phyloP scores from a whole-genome alignment of 1,140 invertebrate genomes.

The Cryptotermes secundus region DNA sequence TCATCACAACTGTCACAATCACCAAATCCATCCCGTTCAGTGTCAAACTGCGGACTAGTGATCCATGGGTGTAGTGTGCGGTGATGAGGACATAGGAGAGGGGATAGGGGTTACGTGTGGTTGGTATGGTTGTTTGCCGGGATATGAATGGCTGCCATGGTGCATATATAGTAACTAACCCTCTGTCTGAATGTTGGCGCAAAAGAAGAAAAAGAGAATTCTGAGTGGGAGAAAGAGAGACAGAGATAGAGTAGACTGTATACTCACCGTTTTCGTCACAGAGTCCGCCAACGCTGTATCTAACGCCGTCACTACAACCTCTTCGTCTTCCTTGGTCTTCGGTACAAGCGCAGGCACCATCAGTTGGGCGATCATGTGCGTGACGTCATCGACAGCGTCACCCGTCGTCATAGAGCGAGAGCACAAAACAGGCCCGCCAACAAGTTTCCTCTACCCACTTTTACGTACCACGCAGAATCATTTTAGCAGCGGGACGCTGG shows the following conservation, averaged over 20 bases:
- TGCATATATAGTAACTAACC: background rate
- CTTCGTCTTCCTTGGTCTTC: background rate
- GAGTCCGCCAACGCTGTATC: background rate
- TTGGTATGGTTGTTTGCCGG: background rate
- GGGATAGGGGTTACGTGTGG: background rate
- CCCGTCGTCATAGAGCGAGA: slow-evolving; percentile 15
- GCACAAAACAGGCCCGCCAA: background rate
- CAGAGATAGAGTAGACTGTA: background rate
- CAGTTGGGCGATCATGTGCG: slow-evolving; percentile 2
- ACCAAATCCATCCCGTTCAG: background rate
- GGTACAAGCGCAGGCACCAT: too few species aligned
- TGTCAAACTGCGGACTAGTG: background rate
- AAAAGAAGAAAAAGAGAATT: too few species aligned
- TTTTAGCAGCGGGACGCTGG: background rate
- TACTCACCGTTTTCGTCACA: slow-evolving; percentile 21
- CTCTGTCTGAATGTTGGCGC: background rate
- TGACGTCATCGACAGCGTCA: slow-evolving; percentile 5
- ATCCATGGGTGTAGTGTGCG: background rate
- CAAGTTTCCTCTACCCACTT: background rate
- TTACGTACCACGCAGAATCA: slow-evolving; percentile 19
- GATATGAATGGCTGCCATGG: background rate
- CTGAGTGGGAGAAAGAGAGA: background rate
- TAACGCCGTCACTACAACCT: background rate
- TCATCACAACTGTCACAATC: background rate
- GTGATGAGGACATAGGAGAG: background rate